A percentile compares a stretch with the other conserved stretches of the same genome.
phyloP scores from a whole-genome alignment of 2,113 vertebrate genomes.

The Chiloscyllium plagiosum region DNA sequence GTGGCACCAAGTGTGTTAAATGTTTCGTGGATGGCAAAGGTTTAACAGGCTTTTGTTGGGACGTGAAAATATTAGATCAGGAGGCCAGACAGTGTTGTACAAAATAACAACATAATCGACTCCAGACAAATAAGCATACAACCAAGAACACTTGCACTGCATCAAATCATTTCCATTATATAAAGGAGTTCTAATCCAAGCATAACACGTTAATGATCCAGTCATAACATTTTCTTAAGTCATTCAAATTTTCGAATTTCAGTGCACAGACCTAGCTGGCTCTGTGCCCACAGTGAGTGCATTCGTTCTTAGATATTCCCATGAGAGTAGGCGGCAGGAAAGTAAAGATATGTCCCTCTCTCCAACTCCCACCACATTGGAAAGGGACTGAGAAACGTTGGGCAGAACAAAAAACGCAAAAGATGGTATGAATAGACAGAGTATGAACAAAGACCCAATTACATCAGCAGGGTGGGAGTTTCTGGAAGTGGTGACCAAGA shows the following conservation, averaged over 20 bases:
- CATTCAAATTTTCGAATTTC: neutral
- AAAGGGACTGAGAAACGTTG: neutral
- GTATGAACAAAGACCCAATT: neutral
- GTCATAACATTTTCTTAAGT: conserved; percentile 23
- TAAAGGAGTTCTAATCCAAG: neutral
- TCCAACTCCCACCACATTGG: neutral
- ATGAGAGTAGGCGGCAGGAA: neutral
- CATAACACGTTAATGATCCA: conserved; percentile 5
- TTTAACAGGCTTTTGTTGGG: neutral
- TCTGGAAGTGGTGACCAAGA: neutral
- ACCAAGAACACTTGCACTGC: neutral
- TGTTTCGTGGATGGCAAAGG: neutral
- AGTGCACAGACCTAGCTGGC: neutral
- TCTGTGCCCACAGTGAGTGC: neutral
- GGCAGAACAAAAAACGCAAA: neutral
- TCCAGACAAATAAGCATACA: neutral
- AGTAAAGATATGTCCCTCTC: neutral
- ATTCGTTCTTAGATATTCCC: neutral
- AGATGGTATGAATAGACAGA: neutral
- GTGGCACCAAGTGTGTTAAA: neutral
- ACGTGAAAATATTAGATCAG: neutral
- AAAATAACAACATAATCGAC: neutral
- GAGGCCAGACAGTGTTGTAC: neutral
- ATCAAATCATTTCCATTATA: neutral
- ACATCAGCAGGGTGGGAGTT: neutral